Evolutionary conservation across 92 coral and sea anemone species (phyloP).

Genomic region (Desmophyllum pertusum): DNA sequence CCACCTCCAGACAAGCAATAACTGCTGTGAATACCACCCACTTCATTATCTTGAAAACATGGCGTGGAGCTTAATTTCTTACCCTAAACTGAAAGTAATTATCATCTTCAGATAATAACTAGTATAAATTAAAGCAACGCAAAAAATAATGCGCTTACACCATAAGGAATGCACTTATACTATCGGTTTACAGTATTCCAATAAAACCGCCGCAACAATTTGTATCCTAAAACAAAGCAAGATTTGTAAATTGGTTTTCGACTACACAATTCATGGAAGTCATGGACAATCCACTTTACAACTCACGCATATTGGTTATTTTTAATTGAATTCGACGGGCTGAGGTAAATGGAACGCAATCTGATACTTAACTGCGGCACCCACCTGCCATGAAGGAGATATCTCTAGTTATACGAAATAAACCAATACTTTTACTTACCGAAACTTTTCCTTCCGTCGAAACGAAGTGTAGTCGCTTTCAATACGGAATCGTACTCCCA

Average conservation of each 20-base stretch:
- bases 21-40: slow-evolving; percentile 13
- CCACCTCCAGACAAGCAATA: slow-evolving; percentile 27
- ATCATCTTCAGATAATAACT: not conserved
- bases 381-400: slow-evolving; percentile 15
- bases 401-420: not conserved
- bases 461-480: slow-evolving; percentile 8
- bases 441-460: not conserved
- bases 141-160: not conserved
- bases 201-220: not conserved
- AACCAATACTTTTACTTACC: slow-evolving; percentile 1
- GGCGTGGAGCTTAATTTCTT: not conserved
- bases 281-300: not conserved
- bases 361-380: slow-evolving; percentile 12
- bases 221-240: not conserved
- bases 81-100: slow-evolving; percentile 4
- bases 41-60: slow-evolving; percentile 37
- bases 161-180: not conserved
- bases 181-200: not conserved
- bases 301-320: not conserved
- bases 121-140: not conserved
- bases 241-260: not conserved
- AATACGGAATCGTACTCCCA: not conserved
- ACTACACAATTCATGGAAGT: not conserved
- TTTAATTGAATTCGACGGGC: no score
- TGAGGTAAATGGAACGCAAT: not conserved